Evolutionary conservation across 2,113 vertebrate genomes (phyloP), one percentile per base, ranked within the genome.

Genomic region (Odontophorus gujanensis): DNA sequence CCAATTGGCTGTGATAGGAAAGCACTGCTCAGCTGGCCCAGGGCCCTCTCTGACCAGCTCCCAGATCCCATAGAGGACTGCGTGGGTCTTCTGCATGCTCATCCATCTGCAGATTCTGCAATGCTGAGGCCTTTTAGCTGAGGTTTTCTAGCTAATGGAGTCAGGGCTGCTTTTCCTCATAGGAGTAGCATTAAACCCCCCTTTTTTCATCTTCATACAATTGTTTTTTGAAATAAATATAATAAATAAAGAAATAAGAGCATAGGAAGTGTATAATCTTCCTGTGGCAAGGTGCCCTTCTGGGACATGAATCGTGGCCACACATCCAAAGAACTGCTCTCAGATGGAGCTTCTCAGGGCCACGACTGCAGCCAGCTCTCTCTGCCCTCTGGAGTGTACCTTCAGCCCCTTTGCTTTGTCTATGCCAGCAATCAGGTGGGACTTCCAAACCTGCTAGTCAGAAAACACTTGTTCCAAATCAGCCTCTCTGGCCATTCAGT

Each of bases 361-460:
- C 7, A 43, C 21, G 1, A 0, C 9, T 50, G 16, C 48, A 92
- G 62, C 7, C 32, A 25, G 36, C 43, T 58, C 62, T 42, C 45
- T 28, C 15, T 68, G 47, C 14, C 6, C 11, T 74, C 73, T 0
- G 2, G 2, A 69, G 34, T 1, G 0, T 8, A 26, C 45, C 36
- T 26, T 62, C n/a, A 42, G 20, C 45, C 25, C 67, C 74, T 47
- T 28, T 25, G 7, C 15, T 5, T 63, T 65, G 13, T 40, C 50
- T 36, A 4, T 28, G 69, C 65, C 38, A n/a, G 55, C n/a, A n/a
- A 89, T 53, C 14, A 24, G 36, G 32, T 26, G 45, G 42, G 19
- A 58, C 79, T 84, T 79, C 55, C 47, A 62, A 40, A 79, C 15
- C 51, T 24, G 4, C 4, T 40, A 51, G 16, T 59, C n/a, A 62